A percentile compares a stretch with the other conserved stretches of the same genome.
Evolutionary conservation across 2,888 invertebrate species (phyloP).

Genomic region (Drosophila mayaguana): DNA sequence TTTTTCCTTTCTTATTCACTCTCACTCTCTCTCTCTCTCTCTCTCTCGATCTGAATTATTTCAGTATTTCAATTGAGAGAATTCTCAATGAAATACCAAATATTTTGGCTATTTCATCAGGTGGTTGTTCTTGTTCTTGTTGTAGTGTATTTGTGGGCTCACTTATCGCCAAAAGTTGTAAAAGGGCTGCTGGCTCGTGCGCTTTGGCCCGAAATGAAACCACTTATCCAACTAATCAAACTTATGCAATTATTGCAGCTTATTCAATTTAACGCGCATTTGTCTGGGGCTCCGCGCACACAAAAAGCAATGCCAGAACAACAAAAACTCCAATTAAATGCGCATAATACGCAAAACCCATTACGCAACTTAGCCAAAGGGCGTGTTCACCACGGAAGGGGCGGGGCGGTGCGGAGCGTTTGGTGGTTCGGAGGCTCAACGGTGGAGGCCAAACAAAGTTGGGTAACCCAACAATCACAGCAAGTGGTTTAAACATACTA

Average conservation of each 20-base stretch:
- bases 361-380: conserved; percentile 40
- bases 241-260: conserved; percentile 73
- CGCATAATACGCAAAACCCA: conserved; percentile 50
- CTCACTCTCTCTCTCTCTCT: no score
- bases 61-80: neutral
- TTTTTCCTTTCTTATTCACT: no score
- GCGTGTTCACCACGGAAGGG: neutral
- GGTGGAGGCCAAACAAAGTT: neutral
- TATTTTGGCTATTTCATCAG: neutral
- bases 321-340: conserved; percentile 65
- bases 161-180: conserved; percentile 7
- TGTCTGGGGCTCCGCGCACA: conserved; percentile 23
- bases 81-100: neutral
- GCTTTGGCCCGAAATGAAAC: conserved; percentile 46
- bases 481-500: conserved; percentile 5
- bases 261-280: conserved; percentile 64
- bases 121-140: neutral
- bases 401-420: neutral
- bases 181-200: conserved; percentile 5
- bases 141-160: neutral
- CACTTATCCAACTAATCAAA: conserved; percentile 70
- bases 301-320: conserved; percentile 15
- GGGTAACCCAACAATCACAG: conserved; percentile 15
- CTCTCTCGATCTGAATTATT: neutral
- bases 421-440: neutral